Base-by-base conservation (phyloP, 2,113 vertebrate species). In the Pipra filicauda region DNA sequence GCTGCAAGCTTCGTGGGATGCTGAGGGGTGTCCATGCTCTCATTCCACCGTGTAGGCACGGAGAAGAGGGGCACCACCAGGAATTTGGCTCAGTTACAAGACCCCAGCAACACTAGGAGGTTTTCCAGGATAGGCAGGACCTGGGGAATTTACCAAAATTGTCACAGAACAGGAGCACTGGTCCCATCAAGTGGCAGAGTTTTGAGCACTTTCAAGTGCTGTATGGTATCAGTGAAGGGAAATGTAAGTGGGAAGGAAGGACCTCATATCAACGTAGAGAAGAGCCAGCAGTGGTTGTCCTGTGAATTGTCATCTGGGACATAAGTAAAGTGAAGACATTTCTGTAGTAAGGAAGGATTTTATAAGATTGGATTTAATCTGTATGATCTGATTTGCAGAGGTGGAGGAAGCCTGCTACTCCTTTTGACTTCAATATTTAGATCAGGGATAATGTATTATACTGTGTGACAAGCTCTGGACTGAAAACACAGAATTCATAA, bases 371-470 rank as follows among this genome's bases (percentile, higher is more conserved):
- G 12, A 69, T 84, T 91, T 95, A 84, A 87, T 95, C 65, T 84
- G n/a, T 44, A 30, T 81, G 52, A 88, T 80, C 90, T 93, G 79
- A 91, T 96, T 94, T 96, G 65, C 69, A 94, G 55, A 91, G 82
- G 44, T 90, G 61, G 24, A 92, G 44, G 86, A 93, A 93, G 64
- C 69, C 51, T 80, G 24, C 39, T 66, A 52, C 59, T 91, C 35
- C 55, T 94, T 95, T 69, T 61, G 28, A 21, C 20, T 72, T 91
- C 49, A 78, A 30, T 91, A 89, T 91, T 94, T 86, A 86, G 69
- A 93, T 62, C 30, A 71, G 30, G 55, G 12, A 24, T 83, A 81
- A 72, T 84, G 54, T 85, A 43, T 51, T 91, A 44, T 19, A 69
- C 57, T 26, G 4, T 6, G 0, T 85, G 89, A 91, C 76, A 91